Percentiles rank a stretch among this genome's conserved stretches.
phyloP scores from a whole-genome alignment of 2,113 vertebrate species.

The Gavialis gangeticus region DNA sequence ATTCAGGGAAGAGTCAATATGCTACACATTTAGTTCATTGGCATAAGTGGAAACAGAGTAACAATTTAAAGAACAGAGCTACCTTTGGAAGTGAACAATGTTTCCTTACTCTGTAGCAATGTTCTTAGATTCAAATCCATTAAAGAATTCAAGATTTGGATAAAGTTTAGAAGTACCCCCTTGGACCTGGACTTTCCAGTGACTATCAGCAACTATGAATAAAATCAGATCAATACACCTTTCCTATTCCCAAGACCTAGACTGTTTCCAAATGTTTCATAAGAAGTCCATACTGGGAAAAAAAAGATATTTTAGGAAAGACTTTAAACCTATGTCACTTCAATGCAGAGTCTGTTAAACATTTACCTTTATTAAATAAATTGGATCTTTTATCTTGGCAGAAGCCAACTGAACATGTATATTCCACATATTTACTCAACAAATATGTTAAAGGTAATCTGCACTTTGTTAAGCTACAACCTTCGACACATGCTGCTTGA shows the following conservation, averaged over 20 bases:
- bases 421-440: not conserved
- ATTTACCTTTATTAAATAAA: not conserved
- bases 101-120: not conserved
- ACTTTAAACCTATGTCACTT: not conserved
- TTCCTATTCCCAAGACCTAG: not conserved
- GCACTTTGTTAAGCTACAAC: not conserved
- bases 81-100: not conserved
- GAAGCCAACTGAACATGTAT: not conserved
- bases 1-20: not conserved
- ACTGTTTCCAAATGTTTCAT: not conserved
- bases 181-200: too few species aligned
- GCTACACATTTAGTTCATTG: not conserved
- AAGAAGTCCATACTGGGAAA: too few species aligned
- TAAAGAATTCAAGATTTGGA: too few species aligned
- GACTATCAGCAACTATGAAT: not conserved
- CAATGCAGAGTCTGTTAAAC: not conserved
- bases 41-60: not conserved
- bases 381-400: not conserved
- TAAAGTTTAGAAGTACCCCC: too few species aligned
- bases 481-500: not conserved
- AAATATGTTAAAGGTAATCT: not conserved
- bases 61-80: not conserved
- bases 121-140: not conserved
- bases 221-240: not conserved
- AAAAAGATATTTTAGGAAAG: not conserved